Percentiles rank a stretch among this genome's conserved stretches.
phyloP scores from a whole-genome alignment of 1,140 invertebrate genomes.

The Bombus confusus region DNA sequence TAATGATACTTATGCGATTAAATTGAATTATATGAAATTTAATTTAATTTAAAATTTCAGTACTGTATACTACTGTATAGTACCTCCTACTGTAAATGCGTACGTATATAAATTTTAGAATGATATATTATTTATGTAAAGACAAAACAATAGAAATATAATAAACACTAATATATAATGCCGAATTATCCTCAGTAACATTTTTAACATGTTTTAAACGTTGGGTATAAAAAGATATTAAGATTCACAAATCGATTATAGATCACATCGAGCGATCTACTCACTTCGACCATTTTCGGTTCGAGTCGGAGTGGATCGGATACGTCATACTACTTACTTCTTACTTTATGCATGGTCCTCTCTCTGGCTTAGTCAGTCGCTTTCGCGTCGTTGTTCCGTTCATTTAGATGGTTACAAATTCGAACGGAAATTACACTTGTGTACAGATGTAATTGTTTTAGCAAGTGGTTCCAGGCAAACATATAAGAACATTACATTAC shows the following conservation, averaged over 20 bases:
- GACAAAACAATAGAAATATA: background rate
- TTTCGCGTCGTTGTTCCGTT: slow-evolving; percentile 16
- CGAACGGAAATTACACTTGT: background rate
- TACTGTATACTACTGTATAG: background rate
- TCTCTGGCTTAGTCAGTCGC: slow-evolving; percentile 7
- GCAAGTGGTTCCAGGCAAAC: background rate
- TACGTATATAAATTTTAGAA: slow-evolving; percentile 9
- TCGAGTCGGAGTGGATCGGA: slow-evolving; percentile 3
- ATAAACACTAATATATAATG: slow-evolving; percentile 23
- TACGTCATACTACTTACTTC: background rate
- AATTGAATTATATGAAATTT: background rate
- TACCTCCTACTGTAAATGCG: background rate
- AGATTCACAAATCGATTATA: slow-evolving; percentile 4
- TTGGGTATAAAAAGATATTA: background rate
- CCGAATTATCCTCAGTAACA: background rate
- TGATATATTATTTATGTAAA: slow-evolving; percentile 27
- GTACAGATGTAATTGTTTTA: background rate
- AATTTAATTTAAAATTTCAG: background rate
- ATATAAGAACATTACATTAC: background rate
- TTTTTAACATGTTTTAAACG: background rate
- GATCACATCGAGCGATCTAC: slow-evolving; percentile 4
- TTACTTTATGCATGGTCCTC: background rate
- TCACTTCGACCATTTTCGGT: slow-evolving; percentile 11
- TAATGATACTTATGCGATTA: background rate
- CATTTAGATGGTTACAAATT: background rate